Evolutionary conservation across 2,888 invertebrate species (phyloP).

Genomic region (Cosmia pyralina): DNA sequence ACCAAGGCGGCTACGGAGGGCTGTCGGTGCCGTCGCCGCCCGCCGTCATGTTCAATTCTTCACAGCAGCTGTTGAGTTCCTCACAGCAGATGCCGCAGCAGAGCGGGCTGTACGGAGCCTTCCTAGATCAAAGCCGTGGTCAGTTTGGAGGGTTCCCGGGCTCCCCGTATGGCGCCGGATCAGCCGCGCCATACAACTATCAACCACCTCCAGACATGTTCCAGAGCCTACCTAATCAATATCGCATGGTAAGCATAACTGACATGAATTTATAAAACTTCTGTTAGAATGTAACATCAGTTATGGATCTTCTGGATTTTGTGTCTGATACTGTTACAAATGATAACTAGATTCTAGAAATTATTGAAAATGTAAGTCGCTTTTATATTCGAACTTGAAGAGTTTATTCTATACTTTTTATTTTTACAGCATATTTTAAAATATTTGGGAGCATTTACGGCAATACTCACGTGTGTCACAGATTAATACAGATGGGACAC

Average conservation of each 20-base stretch:
- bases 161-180: slow-evolving; percentile 92
- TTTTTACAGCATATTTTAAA: slow-evolving; percentile 7
- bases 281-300: not conserved
- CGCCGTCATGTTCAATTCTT: slow-evolving; percentile 95
- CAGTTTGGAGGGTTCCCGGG: slow-evolving; percentile 95
- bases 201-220: slow-evolving; percentile 92
- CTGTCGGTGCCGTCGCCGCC: slow-evolving; percentile 97
- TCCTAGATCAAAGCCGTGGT: slow-evolving; percentile 94
- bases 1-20: slow-evolving; percentile 94
- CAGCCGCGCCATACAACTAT: slow-evolving; percentile 93
- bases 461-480: not conserved
- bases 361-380: not conserved
- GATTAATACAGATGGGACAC: too few relatives aligned
- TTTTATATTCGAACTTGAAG: slow-evolving; percentile 17
- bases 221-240: slow-evolving; percentile 87
- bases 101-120: slow-evolving; percentile 95
- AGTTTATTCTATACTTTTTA: slow-evolving; percentile 16
- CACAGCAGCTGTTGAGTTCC: slow-evolving; percentile 90
- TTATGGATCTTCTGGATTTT: not conserved
- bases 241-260: slow-evolving; percentile 85
- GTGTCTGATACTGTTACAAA: too few relatives aligned
- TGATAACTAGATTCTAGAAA: not conserved
- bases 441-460: not conserved
- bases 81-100: slow-evolving; percentile 92
- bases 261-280: slow-evolving; percentile 1